A percentile compares a stretch with the other conserved stretches of the same genome.
phyloP scores from a whole-genome alignment of 2,797 vertebrate genomes.

The Gobio occitaniae region DNA sequence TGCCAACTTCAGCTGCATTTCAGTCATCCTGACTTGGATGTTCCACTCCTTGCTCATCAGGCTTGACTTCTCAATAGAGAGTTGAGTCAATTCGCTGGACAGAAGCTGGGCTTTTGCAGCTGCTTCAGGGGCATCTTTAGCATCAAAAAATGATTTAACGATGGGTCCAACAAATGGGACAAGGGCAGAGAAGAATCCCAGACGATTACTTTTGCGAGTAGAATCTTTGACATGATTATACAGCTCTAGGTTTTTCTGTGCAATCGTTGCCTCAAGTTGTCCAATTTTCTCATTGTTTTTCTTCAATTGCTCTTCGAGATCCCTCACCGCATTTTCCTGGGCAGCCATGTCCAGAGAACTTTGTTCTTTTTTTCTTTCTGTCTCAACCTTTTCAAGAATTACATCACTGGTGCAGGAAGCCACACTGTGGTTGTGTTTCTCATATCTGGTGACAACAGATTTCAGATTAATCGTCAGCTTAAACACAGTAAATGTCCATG shows the following conservation, averaged over 20 bases:
- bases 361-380: not conserved
- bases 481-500: not conserved
- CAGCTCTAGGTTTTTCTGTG: not conserved
- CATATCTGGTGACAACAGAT: conserved; percentile 17
- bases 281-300: fast-evolving
- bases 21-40: not conserved
- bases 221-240: not conserved
- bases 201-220: no score
- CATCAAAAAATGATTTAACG: not conserved
- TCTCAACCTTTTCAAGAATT: not conserved
- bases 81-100: not conserved
- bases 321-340: fast-evolving
- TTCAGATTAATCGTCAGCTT: not conserved
- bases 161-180: not conserved
- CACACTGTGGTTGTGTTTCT: not conserved
- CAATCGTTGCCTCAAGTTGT: not conserved
- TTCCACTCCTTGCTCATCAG: not conserved
- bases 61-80: not conserved
- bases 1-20: not conserved
- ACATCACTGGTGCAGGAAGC: conserved; percentile 7
- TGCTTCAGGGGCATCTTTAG: fast-evolving
- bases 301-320: not conserved
- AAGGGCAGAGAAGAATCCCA: fast-evolving
- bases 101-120: not conserved
- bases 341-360: not conserved